Evolutionary conservation across 2,113 vertebrate species (phyloP).

Genomic region (Tursiops truncatus): DNA sequence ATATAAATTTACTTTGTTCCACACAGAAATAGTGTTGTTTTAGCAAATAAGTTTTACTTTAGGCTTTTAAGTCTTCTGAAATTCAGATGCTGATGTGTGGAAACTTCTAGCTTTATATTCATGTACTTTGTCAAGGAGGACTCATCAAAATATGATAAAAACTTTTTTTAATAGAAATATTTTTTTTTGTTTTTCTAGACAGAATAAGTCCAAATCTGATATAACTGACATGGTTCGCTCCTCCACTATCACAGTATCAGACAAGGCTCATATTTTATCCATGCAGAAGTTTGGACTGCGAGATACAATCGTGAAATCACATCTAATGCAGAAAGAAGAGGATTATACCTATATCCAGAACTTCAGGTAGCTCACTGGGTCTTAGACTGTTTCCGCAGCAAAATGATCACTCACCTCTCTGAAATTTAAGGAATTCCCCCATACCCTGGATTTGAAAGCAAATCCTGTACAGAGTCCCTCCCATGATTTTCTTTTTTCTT

Average conservation of each 20-base stretch:
- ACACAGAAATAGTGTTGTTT: neutral
- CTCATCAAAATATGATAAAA: neutral
- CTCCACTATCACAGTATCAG: slow-evolving; percentile 85
- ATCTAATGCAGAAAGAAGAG: slow-evolving; percentile 91
- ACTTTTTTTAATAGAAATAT: neutral
- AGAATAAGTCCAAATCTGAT: slow-evolving; percentile 83
- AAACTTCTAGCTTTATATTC: neutral
- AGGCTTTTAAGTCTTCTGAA: neutral
- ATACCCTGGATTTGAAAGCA: neutral
- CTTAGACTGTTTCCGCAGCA: neutral
- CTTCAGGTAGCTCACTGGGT: slow-evolving; percentile 87
- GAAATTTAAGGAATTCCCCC: neutral
- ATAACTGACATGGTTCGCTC: slow-evolving; percentile 87
- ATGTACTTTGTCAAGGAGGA: neutral
- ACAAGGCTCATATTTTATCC: slow-evolving; percentile 89
- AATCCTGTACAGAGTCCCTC: neutral
- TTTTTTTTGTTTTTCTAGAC: slow-evolving; percentile 79
- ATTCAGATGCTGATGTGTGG: neutral
- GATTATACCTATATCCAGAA: slow-evolving; percentile 90
- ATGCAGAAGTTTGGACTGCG: slow-evolving; percentile 92
- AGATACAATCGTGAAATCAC: slow-evolving; percentile 92
- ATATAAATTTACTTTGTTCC: neutral
- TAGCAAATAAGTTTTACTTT: neutral
- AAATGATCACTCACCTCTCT: neutral
- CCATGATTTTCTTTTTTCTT: neutral